These are phyloP conservation scores for Xestia rhomboidea DNA, from an alignment of 2,888 invertebrate genomes.

Conservation along the genomic window DNA sequence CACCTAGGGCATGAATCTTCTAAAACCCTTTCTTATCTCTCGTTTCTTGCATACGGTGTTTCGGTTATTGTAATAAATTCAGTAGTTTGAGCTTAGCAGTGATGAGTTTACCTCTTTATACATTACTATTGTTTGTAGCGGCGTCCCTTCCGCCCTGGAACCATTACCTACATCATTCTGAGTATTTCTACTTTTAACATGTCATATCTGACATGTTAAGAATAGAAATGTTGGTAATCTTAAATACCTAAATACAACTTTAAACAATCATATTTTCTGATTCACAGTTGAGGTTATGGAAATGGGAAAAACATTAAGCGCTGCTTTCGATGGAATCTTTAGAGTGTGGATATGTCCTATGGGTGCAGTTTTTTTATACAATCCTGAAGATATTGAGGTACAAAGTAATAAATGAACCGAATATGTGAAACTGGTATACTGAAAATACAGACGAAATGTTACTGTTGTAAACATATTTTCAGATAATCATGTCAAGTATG, in stretches of 20 bases:
- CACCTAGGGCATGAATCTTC: too few relatives aligned
- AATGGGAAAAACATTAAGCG: conserved; percentile 69
- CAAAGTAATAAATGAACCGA: not conserved
- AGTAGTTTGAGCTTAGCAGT: too few relatives aligned
- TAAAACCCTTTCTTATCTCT: not conserved
- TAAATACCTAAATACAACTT: not conserved
- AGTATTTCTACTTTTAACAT: too few relatives aligned
- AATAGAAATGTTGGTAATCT: not conserved
- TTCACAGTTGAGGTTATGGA: conserved; percentile 75
- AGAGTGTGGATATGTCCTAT: conserved; percentile 73
- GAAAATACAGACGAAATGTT: not conserved
- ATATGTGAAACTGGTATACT: conserved; percentile 1
- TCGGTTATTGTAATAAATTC: too few relatives aligned
- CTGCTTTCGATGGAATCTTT: conserved; percentile 73
- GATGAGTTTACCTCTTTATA: too few relatives aligned
- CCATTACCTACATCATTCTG: too few relatives aligned
- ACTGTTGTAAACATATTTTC: conserved; percentile 53
- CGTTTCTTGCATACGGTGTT: not conserved
- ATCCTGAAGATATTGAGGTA: conserved; percentile 63
- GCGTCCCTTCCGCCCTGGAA: too few relatives aligned
- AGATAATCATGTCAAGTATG: conserved; percentile 87
- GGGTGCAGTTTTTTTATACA: conserved; percentile 51
- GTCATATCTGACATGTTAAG: too few relatives aligned
- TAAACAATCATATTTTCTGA: not conserved
- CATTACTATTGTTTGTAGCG: too few relatives aligned